phyloP scores from a whole-genome alignment of 1,140 invertebrate species.

The Apolygus lucorum region DNA sequence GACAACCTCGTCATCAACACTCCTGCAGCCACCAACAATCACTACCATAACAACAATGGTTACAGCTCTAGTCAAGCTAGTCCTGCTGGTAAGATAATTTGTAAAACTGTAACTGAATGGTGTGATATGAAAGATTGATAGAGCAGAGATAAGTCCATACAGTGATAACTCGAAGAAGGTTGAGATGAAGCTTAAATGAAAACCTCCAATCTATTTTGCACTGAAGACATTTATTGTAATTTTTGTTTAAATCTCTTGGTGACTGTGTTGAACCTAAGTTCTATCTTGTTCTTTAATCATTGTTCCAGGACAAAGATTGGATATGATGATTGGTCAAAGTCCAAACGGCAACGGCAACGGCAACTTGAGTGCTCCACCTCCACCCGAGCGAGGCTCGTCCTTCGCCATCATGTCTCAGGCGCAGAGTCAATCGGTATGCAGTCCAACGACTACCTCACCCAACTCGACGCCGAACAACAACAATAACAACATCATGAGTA shows the following conservation, averaged over 20 bases:
- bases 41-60: conserved; percentile 34
- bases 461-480: conserved; percentile 15
- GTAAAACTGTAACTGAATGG: no score
- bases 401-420: conserved; percentile 66
- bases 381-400: conserved; percentile 69
- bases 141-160: no score
- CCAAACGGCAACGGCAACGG: conserved; percentile 35
- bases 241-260: no score
- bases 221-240: no score
- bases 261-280: no score
- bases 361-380: conserved; percentile 48
- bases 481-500: background rate
- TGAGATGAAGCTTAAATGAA: no score
- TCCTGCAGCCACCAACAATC: conserved; percentile 35
- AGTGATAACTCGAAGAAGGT: no score
- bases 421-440: conserved; percentile 32
- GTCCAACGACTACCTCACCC: conserved; percentile 35
- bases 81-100: conserved; percentile 19
- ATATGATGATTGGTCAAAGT: conserved; percentile 36
- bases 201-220: no score
- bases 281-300: no score
- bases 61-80: conserved; percentile 25
- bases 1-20: conserved; percentile 49
- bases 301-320: conserved; percentile 27
- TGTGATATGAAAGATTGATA: no score